Evolutionary conservation across 2,888 invertebrate species (phyloP).

Genomic region (Xanthia icteritia): DNA sequence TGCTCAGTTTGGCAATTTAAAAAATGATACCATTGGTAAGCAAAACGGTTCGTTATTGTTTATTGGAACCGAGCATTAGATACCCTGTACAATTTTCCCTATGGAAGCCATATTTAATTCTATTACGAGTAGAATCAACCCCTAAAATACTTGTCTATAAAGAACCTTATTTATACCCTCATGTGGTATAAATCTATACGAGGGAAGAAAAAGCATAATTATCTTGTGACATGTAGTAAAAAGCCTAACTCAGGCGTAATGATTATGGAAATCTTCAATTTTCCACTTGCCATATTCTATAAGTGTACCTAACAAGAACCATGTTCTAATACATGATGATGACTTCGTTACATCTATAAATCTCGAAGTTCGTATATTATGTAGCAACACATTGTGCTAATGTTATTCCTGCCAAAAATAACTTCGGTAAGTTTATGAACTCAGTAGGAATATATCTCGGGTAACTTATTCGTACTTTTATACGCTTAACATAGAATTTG

Average conservation of each 20-base stretch:
- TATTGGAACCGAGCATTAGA: too few relatives aligned
- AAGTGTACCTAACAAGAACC: slow-evolving; percentile 1
- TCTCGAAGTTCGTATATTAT: slow-evolving; percentile 15
- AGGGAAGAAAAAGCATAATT: neutral
- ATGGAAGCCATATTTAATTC: neutral
- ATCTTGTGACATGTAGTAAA: neutral
- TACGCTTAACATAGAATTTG: slow-evolving; percentile 28
- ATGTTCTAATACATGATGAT: neutral
- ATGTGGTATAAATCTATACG: too few relatives aligned
- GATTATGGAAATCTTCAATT: slow-evolving; percentile 20
- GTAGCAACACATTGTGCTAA: slow-evolving; percentile 22
- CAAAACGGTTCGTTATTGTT: too few relatives aligned
- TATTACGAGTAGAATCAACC: neutral
- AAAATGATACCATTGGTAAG: too few relatives aligned
- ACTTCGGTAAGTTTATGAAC: slow-evolving; percentile 48
- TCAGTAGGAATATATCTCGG: slow-evolving; percentile 22
- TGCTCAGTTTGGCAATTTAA: too few relatives aligned
- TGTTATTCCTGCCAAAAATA: slow-evolving; percentile 44
- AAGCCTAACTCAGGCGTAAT: neutral
- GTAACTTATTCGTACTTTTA: slow-evolving; percentile 32
- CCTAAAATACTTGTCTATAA: neutral
- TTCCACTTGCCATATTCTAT: slow-evolving; percentile 13
- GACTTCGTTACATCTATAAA: slow-evolving; percentile 33
- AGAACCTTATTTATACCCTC: neutral
- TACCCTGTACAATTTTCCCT: neutral